Base-by-base conservation (phyloP, 2,797 vertebrate genomes). In the Ctenosaura bakeri region DNA sequence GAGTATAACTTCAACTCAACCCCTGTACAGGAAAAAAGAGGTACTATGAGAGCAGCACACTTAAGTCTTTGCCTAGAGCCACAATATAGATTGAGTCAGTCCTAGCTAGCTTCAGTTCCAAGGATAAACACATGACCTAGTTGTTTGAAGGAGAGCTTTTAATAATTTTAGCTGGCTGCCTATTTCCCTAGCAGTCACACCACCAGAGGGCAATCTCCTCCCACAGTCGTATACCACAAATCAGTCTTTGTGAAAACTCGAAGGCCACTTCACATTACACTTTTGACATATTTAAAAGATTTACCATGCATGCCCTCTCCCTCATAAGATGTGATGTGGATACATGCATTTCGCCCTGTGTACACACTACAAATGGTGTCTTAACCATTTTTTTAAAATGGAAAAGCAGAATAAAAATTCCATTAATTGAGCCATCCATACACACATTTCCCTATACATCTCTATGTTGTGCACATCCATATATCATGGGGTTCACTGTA, bases 151-250 rank as follows among this genome's bases (percentile, higher is more conserved):
- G 46, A 64, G 10, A 86, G 0, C 26, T 0, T n/a, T 2, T 13
- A 1, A 7, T 0, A 26, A 8, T 89, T 42, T 79, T 38, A 83
- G 85, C 8, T 22, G 4, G 0, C 64, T 62, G 56, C 1, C 32
- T 18, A 1, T 1, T 78, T 12, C 22, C 10, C 7, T 1, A 5
- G 14, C 1, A n/a, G 38, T 29, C 90, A 2, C 0, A 35, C 95
- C 97, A 91, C 96, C 93, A 97, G 97, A 93, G 93, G 97, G 97
- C 96, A 92, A 88, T 22, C 84, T 26, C 80, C 1, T n/a, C 91
- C 35, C 73, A 3, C 50, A 24, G 73, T 66, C 52, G 2, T 38
- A 12, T 0, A 1, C 2, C 4, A 42, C 85, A 69, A 56, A 56
- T 9, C 6, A 29, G 0, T 62, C 54, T 76, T 90, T 56, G 71